These are phyloP conservation scores for Antidorcas marsupialis DNA, from an alignment of 2,113 vertebrate species.

Conservation along the genomic window DNA sequence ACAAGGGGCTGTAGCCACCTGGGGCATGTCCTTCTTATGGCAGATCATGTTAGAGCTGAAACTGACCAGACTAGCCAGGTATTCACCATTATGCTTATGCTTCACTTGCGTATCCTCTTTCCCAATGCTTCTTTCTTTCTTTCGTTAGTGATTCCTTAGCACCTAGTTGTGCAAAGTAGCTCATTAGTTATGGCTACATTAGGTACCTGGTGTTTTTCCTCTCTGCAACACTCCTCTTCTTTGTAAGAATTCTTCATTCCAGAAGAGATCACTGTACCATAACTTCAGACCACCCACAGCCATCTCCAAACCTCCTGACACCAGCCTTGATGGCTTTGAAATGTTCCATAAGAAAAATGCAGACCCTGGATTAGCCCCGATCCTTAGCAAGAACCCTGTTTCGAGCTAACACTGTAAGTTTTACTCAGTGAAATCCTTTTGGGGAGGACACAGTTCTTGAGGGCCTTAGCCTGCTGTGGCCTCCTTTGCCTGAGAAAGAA, in stretches of 20 bases:
- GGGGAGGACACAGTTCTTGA: neutral
- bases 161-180: neutral
- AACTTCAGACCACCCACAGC: neutral
- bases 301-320: neutral
- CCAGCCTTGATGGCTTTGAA: neutral
- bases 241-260: neutral
- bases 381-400: neutral
- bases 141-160: neutral
- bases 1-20: neutral
- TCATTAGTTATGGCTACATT: neutral
- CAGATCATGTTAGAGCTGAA: neutral
- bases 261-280: neutral
- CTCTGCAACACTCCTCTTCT: neutral
- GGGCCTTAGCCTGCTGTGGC: neutral
- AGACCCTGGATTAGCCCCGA: neutral
- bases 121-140: neutral
- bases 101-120: neutral
- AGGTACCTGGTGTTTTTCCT: neutral
- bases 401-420: neutral
- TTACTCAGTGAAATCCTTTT: neutral
- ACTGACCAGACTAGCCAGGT: neutral
- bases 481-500: neutral
- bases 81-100: neutral
- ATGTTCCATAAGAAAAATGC: neutral
- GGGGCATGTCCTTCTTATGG: accelerated